A percentile compares a stretch with the other conserved stretches of the same genome.
These are phyloP conservation scores for Rachycentron canadum DNA, from an alignment of 2,797 vertebrate species.

Conservation along the genomic window DNA sequence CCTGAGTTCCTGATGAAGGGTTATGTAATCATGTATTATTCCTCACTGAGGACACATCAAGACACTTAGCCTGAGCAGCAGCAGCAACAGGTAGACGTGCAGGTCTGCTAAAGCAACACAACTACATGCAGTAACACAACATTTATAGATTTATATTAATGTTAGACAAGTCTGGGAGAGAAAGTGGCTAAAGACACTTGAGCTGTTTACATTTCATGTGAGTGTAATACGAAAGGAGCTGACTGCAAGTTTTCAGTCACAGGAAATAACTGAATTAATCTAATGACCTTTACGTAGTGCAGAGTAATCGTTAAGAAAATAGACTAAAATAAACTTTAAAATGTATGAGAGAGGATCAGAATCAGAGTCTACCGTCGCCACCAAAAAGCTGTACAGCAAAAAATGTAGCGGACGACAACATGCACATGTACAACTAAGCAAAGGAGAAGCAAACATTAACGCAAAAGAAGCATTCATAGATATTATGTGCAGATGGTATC, in stretches of 20 bases:
- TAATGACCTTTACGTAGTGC: not conserved
- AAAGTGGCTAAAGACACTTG: not conserved
- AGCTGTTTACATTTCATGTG: not conserved
- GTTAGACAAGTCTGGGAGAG: conserved; percentile 11
- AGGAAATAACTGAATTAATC: not conserved
- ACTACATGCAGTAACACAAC: conserved; percentile 29
- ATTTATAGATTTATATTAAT: not conserved
- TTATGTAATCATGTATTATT: not conserved
- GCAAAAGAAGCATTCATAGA: not conserved
- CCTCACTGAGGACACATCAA: not conserved
- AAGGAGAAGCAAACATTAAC: not conserved
- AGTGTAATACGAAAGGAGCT: not conserved
- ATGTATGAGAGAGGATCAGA: not conserved
- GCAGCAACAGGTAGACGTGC: not conserved
- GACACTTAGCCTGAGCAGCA: not conserved
- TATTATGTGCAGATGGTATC: no score
- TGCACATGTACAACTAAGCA: not conserved
- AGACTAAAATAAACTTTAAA: not conserved
- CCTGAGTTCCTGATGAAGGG: not conserved
- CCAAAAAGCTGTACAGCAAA: no score
- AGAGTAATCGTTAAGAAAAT: not conserved
- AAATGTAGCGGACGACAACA: not conserved
- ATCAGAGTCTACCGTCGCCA: no score
- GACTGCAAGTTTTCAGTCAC: not conserved
- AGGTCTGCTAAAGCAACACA: not conserved